Conservation (phyloP, 2,113 vertebrate species). For the Eclectus roratus region DNA sequence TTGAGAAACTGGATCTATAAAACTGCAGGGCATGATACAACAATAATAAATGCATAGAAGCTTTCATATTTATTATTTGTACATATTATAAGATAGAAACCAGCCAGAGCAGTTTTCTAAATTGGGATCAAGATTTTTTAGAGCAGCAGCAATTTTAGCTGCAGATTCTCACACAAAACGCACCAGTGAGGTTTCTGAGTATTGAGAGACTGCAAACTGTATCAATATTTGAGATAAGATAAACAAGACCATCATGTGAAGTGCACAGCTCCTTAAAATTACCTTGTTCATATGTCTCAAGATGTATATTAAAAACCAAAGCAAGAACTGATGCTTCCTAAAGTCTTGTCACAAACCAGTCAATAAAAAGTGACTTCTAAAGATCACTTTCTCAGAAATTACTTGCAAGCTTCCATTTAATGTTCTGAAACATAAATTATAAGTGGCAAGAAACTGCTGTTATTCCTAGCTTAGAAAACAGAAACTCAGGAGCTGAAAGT, state of each 20-base stretch:
- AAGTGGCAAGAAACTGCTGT: neutral
- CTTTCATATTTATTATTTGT: slow-evolving; percentile 55
- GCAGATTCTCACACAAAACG: neutral
- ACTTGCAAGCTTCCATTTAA: neutral
- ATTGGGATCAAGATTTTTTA: slow-evolving; percentile 10
- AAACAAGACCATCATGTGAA: neutral
- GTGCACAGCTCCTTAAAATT: neutral
- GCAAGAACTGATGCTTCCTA: neutral
- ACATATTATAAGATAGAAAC: neutral
- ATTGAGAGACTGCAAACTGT: neutral
- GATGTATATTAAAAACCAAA: neutral
- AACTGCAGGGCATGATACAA: slow-evolving; percentile 42
- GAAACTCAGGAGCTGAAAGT: neutral
- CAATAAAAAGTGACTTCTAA: neutral
- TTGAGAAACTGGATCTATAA: slow-evolving; percentile 1
- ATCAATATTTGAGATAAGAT: neutral
- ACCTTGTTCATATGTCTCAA: neutral
- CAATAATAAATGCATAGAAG: slow-evolving; percentile 20
- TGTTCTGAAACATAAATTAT: neutral
- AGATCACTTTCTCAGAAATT: neutral
- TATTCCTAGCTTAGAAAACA: neutral
- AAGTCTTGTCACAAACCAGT: neutral
- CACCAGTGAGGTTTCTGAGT: neutral
- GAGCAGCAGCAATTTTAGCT: neutral
- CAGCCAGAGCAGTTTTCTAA: slow-evolving; percentile 20